A percentile compares a stretch with the other conserved stretches of the same genome.
Evolutionary conservation across 2,113 vertebrate species (phyloP).

Genomic region (Ciconia maguari): DNA sequence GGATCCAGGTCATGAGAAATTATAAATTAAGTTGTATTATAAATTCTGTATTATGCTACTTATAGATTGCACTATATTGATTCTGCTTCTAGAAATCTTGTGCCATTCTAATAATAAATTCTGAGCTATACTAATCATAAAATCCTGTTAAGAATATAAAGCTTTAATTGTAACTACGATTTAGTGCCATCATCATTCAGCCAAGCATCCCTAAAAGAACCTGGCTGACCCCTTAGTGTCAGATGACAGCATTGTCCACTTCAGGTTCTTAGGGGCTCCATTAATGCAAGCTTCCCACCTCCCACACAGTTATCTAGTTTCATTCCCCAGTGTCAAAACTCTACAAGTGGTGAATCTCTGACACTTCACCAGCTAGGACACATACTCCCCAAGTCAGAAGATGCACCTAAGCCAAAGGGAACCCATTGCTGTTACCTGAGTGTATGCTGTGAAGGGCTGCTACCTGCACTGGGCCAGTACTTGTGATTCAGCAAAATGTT

Average conservation of each 20-base stretch:
- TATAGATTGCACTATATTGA: background rate
- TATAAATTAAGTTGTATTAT: background rate
- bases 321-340: background rate
- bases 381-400: background rate
- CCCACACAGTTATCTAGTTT: background rate
- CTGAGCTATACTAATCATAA: background rate
- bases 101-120: background rate
- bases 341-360: background rate
- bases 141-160: background rate
- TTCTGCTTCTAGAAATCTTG: background rate
- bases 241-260: background rate
- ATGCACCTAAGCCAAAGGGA: background rate
- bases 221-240: rapidly evolving
- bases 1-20: background rate
- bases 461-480: background rate
- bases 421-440: rapidly evolving
- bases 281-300: background rate
- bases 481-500: background rate
- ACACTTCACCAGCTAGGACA: background rate
- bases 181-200: background rate
- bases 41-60: background rate
- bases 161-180: background rate
- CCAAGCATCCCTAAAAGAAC: background rate
- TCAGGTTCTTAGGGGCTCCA: background rate
- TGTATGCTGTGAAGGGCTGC: background rate